Conservation (phyloP, 2,888 invertebrate species). For the Meandrusa payeni region DNA sequence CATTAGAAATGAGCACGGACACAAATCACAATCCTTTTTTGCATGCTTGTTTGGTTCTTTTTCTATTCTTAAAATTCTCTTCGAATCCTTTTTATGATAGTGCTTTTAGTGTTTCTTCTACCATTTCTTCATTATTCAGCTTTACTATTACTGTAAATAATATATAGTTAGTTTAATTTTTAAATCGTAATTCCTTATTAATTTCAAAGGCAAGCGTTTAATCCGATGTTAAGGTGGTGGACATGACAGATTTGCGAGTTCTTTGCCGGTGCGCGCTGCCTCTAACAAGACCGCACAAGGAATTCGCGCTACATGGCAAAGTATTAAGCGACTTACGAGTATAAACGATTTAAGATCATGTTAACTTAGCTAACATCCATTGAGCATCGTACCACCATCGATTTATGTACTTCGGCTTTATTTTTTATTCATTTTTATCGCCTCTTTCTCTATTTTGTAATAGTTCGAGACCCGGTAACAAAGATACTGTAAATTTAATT, state of each 20-base stretch:
- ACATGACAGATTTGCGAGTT: constrained; percentile 44
- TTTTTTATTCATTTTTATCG: constrained; percentile 11
- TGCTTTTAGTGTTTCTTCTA: too few relatives aligned
- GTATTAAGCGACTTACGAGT: constrained; percentile 26
- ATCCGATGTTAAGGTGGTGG: constrained; percentile 31
- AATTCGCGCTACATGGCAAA: constrained; percentile 19
- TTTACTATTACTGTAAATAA: too few relatives aligned
- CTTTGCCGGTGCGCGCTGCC: constrained; percentile 33
- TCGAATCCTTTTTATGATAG: too few relatives aligned
- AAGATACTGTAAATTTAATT: too few relatives aligned
- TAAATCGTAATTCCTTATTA: constrained; percentile 16
- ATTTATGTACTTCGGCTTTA: constrained; percentile 14
- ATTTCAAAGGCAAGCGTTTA: constrained; percentile 20
- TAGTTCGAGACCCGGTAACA: too few relatives aligned
- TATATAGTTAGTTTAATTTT: too few relatives aligned
- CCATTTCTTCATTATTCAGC: too few relatives aligned
- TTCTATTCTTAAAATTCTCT: too few relatives aligned
- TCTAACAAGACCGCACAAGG: constrained; percentile 37
- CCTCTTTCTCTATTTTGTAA: too few relatives aligned
- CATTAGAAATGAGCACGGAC: too few relatives aligned
- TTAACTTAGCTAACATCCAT: constrained; percentile 24
- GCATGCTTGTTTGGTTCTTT: too few relatives aligned
- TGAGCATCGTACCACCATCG: constrained; percentile 21
- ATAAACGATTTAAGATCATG: constrained; percentile 26
- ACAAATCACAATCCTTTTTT: too few relatives aligned